A percentile compares a stretch with the other conserved stretches of the same genome.
Evolutionary conservation across 2,113 vertebrate species (phyloP).

Genomic region (Spermophilus dauricus): DNA sequence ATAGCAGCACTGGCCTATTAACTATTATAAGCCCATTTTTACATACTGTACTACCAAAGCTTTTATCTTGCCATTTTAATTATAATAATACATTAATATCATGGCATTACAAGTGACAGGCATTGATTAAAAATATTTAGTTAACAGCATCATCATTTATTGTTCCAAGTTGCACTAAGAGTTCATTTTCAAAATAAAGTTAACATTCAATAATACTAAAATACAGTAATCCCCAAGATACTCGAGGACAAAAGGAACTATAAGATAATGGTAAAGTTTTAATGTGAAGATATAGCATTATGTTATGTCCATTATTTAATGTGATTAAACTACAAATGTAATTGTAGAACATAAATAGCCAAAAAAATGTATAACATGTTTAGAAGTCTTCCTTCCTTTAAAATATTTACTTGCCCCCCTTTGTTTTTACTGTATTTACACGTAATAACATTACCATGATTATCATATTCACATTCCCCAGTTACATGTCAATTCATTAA

Average conservation of each 20-base stretch:
- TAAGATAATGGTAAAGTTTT: background rate
- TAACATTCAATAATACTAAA: slow-evolving; percentile 71
- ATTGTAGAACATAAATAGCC: slow-evolving; percentile 42
- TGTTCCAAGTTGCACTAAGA: slow-evolving; percentile 75
- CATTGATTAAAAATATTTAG: slow-evolving; percentile 80
- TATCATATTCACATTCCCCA: slow-evolving; percentile 54
- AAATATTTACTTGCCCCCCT: slow-evolving; percentile 44
- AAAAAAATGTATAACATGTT: slow-evolving; percentile 17
- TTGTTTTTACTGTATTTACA: slow-evolving; percentile 50
- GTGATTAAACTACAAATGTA: slow-evolving; percentile 65
- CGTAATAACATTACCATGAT: slow-evolving; percentile 31
- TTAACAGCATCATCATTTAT: slow-evolving; percentile 80
- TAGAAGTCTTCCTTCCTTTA: background rate
- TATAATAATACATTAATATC: slow-evolving; percentile 81
- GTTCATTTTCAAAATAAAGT: slow-evolving; percentile 68
- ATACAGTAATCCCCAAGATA: background rate
- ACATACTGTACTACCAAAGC: slow-evolving; percentile 68
- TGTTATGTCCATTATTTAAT: slow-evolving; percentile 59
- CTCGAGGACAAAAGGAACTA: slow-evolving; percentile 68
- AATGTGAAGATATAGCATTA: too few species aligned
- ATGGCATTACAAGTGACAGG: slow-evolving; percentile 72
- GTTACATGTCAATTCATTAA: slow-evolving; percentile 49
- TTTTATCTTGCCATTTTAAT: slow-evolving; percentile 82
- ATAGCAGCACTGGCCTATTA: slow-evolving; percentile 73
- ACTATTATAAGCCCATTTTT: slow-evolving; percentile 75